These are phyloP conservation scores for Corythoichthys intestinalis DNA, from an alignment of 2,113 vertebrate species.

Conservation along the genomic window DNA sequence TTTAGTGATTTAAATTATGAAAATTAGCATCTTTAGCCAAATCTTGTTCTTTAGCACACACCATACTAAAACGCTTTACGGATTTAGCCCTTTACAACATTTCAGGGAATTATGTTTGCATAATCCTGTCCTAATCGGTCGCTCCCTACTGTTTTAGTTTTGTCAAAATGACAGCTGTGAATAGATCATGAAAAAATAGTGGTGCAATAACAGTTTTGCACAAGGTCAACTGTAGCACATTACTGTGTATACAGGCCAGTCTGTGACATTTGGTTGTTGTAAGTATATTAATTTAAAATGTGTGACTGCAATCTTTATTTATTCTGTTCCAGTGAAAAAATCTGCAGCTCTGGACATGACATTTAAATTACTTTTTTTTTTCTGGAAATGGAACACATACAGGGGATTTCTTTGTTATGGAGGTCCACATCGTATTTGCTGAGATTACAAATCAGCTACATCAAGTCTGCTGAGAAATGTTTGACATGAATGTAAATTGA, in stretches of 20 bases:
- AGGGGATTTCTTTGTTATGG: neutral
- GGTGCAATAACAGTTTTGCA: neutral
- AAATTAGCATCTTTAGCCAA: neutral
- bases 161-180: neutral
- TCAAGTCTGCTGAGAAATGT: neutral
- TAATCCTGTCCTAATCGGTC: neutral
- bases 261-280: neutral
- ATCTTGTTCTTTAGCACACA: neutral
- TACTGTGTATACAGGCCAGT: neutral
- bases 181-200: neutral
- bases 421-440: neutral
- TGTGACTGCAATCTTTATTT: slow-evolving; percentile 21
- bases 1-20: neutral
- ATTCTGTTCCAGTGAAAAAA: slow-evolving; percentile 3
- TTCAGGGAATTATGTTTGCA: neutral
- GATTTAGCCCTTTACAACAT: neutral
- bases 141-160: neutral
- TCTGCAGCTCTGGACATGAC: neutral
- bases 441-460: slow-evolving; percentile 6
- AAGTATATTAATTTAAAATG: neutral
- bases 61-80: neutral
- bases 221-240: neutral
- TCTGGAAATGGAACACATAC: slow-evolving; percentile 3
- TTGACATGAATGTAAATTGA: neutral
- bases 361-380: slow-evolving; percentile 1